Base-by-base conservation (phyloP, 2,888 invertebrate species). In the Phengaris alcon region DNA sequence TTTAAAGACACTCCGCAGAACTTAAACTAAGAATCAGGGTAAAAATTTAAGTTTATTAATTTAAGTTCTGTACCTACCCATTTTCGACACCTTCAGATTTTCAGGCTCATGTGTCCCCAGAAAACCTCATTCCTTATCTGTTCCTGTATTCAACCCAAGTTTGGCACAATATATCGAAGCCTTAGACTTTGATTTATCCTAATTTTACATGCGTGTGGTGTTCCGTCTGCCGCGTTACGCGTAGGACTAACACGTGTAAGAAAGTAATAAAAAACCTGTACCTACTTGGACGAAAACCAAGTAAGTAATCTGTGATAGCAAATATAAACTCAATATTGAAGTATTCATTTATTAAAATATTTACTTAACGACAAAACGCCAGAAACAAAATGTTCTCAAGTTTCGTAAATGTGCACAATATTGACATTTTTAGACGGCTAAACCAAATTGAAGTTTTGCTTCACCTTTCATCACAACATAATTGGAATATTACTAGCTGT, bases 121-220 rank as follows among this genome's bases (percentile, higher is more conserved):
- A 12, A 64, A 64, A 64, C 44, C 64, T 64, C 64, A 64, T 64
- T 64, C 12, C 12, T 64, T 6, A 12, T 10, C 64, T 64, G 35
- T 13, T 64, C 35, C 44, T 64, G 64, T 64, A 64, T 64, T 64
- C 64, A 35, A 44, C 64, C 64, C 35, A 5, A 35, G 64, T 64
- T 64, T 64, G 12, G 35, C 12, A 35, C 35, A 35, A 64, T 64
- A 35, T 35, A 64, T 44, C 35, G 64, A 35, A 59, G 15, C 8
- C 15, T 57, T 3, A 22, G 64, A 12, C 35, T 64, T 12, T 64
- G 35, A 64, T 64, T 44, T 44, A 64, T 64, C 12, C 64, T 35
- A 9, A 64, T 64, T 15, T 44, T 35, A 12, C 64, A 64, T 64
- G 64, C 35, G 22, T 22, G 22, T 22, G 22, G 64, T 35, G 64